Base-by-base conservation (phyloP, 2,888 invertebrate genomes). In the Charanyca ferruginea region DNA sequence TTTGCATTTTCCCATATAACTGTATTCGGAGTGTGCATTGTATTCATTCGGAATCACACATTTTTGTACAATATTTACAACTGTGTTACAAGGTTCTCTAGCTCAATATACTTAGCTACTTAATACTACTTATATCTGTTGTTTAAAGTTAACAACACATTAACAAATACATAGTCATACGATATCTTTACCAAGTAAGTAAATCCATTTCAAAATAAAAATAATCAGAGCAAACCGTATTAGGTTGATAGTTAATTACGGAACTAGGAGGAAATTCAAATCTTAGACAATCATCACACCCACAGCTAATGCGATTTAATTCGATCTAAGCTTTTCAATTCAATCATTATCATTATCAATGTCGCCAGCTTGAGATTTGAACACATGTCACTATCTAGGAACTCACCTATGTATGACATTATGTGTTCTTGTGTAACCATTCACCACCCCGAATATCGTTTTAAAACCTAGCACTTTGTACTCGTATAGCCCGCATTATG, bases 281-380 rank as follows among this genome's bases (percentile, higher is more conserved):
- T 9, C 2, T n/a, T 42, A n/a, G n/a, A 2, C 0, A n/a, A n/a
- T n/a, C n/a, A n/a, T n/a, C 2, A 6, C 20, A 22, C 5, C 23
- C 9, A 6, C 6, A 25, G 3, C 11, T 32, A n/a, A 25, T n/a
- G 35, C 22, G 6, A 48, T 28, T 45, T 25, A 20, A 3, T 47
- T 32, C 5, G 11, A 3, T 32, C 13, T 38, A 47, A 59, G 22
- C 22, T 60, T 73, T 60, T 70, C 66, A 70, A 55, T 75, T 70
- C 66, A 70, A 55, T n/a, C n/a, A n/a, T n/a, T n/a, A n/a, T n/a
- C n/a, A n/a, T n/a, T 75, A 66, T 69, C 69, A 73, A 69, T 60
- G 52, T 62, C 53, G 38, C 20, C 55, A 49, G 49, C 79, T 74
- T 79, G 74, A 25, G 13, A 23, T 73, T 48, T 20, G 8, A 23